Conservation (phyloP, 2,113 vertebrate species). For the Hiodon alosoides region DNA sequence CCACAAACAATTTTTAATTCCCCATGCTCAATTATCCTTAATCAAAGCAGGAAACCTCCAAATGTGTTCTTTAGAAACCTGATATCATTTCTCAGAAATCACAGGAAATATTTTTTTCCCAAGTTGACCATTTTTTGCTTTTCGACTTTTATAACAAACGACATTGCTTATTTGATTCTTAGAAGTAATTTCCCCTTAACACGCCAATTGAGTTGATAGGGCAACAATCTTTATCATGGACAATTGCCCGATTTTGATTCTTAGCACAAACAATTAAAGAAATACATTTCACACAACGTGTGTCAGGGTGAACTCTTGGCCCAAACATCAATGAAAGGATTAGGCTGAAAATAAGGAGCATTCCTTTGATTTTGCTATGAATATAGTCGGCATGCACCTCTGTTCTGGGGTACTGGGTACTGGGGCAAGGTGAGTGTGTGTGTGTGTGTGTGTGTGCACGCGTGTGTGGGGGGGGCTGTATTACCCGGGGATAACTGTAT, state of each 20-base stretch:
- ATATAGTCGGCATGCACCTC: not conserved
- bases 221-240: not conserved
- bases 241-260: not conserved
- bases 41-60: not conserved
- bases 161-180: not conserved
- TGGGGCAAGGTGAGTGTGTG: no score
- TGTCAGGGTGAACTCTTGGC: no score
- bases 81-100: not conserved
- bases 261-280: not conserved
- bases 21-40: not conserved
- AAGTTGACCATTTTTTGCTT: no score
- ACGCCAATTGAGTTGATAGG: not conserved
- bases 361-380: not conserved
- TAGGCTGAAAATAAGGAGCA: not conserved
- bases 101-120: not conserved
- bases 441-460: no score
- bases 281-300: no score
- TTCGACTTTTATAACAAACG: no score
- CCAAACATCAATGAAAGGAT: not conserved
- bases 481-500: no score
- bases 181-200: not conserved
- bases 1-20: conserved; percentile 1
- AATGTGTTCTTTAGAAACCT: not conserved
- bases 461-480: no score
- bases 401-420: not conserved